phyloP scores from a whole-genome alignment of 1,140 invertebrate species.

The Homarus americanus region DNA sequence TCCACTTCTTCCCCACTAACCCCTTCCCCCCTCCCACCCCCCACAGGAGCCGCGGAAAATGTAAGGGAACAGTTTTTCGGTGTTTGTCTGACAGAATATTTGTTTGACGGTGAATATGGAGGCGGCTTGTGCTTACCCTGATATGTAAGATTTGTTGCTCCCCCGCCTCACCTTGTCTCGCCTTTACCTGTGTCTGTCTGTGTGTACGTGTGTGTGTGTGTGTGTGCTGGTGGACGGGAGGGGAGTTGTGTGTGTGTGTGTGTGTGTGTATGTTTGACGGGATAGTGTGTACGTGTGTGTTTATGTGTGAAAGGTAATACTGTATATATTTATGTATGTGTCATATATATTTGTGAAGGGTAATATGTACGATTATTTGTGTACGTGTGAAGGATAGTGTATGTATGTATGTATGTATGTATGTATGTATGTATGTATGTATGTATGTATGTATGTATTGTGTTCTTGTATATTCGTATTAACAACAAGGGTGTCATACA shows the following conservation, averaged over 20 bases:
- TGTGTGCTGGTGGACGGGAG: too few relatives aligned
- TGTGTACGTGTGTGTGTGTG: not conserved
- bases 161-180: not conserved
- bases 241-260: not conserved
- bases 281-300: too few relatives aligned
- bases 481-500: not conserved
- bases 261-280: not conserved
- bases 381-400: too few relatives aligned
- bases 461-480: not conserved
- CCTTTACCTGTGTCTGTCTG: not conserved
- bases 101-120: conserved; percentile 40
- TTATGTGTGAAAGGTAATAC: too few relatives aligned
- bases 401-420: not conserved
- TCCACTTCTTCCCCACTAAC: not conserved
- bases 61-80: conserved; percentile 39
- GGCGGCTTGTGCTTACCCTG: conserved; percentile 13
- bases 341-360: too few relatives aligned
- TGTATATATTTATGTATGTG: too few relatives aligned
- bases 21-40: not conserved
- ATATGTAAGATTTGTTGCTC: conserved; percentile 33
- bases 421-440: not conserved
- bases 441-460: not conserved
- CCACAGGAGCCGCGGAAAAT: not conserved
- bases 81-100: conserved; percentile 23
- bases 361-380: too few relatives aligned